Evolutionary conservation across 2,888 invertebrate genomes (phyloP), one percentile per base, ranked within the genome.

Genomic region (Eupithecia dodoneata): DNA sequence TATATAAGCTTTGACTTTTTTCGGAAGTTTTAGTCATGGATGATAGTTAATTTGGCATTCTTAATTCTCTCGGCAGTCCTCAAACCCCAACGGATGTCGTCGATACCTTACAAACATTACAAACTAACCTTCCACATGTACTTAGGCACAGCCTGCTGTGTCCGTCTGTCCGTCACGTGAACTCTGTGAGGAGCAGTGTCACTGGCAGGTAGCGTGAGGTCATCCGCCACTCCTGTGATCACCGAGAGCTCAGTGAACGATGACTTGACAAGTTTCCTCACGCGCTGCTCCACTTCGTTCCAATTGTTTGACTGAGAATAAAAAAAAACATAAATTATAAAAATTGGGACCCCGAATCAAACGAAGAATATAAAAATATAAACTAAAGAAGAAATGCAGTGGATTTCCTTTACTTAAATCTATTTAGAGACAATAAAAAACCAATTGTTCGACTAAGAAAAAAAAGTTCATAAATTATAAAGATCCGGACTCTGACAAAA

Each of bases 41-140:
- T 30, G 30, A 30, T 30, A 30, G 30, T 0, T 30, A 30, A 30
- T 30, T 30, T 1, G 30, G 30, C 30, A 30, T 30, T 30, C 30
- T 30, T 1, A 30, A 30, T 30, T 30, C 30, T 30, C 30, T 30
- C 30, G 30, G 30, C 30, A 30, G 30, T 30, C 30, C 30, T 30
- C 30, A 30, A 30, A 30, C 30, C 30, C 30, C 30, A 30, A 30
- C 30, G 30, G 1, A 30, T 30, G 30, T 30, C 30, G 30, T 30
- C 30, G 30, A 30, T 30, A 30, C 30, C 30, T 30, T 30, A 30
- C 30, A 30, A 30, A 30, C 30, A 30, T 30, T 30, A 30, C 30
- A 30, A 30, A 30, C 30, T 30, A 30, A 65, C 18, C 41, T 92
- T 92, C 92, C 92, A 92, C 44, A 91, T 76, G 79, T 87, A 92